Conservation (phyloP, 2,888 invertebrate genomes). For the Amitus sp. region DNA sequence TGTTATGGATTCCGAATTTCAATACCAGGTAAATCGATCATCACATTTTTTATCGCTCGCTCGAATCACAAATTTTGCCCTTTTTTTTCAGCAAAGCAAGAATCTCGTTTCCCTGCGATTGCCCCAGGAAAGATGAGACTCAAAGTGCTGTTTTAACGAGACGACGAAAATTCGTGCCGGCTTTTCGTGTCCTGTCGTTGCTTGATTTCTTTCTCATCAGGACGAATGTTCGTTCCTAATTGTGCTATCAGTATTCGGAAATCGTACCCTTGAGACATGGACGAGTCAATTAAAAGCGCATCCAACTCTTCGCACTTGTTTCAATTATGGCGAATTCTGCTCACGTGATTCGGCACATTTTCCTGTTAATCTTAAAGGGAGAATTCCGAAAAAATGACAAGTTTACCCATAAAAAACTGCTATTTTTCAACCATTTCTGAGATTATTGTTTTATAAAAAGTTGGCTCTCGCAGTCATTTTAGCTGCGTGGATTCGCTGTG, state of each 20-base stretch:
- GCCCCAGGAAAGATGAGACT: slow-evolving; percentile 77
- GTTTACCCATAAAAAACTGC: too few relatives aligned
- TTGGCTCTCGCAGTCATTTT: too few relatives aligned
- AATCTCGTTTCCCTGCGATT: slow-evolving; percentile 78
- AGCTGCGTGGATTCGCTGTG: too few relatives aligned
- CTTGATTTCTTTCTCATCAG: neutral
- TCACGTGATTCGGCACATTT: too few relatives aligned
- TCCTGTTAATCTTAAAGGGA: too few relatives aligned
- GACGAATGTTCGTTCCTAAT: neutral
- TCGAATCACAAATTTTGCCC: neutral
- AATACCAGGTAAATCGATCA: slow-evolving; percentile 76
- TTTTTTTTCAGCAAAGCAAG: slow-evolving; percentile 75
- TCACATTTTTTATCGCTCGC: neutral
- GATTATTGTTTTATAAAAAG: too few relatives aligned
- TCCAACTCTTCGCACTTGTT: too few relatives aligned
- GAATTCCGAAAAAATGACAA: neutral
- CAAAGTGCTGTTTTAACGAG: slow-evolving; percentile 31
- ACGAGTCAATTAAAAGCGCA: too few relatives aligned
- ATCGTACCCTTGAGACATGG: neutral
- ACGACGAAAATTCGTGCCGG: neutral
- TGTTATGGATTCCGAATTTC: slow-evolving; percentile 75
- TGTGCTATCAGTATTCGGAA: slow-evolving; percentile 2
- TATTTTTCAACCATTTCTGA: too few relatives aligned
- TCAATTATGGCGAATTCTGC: too few relatives aligned
- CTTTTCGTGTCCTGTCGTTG: neutral